These are phyloP conservation scores for Platalea minor DNA, from an alignment of 2,797 vertebrate genomes.

Conservation along the genomic window DNA sequence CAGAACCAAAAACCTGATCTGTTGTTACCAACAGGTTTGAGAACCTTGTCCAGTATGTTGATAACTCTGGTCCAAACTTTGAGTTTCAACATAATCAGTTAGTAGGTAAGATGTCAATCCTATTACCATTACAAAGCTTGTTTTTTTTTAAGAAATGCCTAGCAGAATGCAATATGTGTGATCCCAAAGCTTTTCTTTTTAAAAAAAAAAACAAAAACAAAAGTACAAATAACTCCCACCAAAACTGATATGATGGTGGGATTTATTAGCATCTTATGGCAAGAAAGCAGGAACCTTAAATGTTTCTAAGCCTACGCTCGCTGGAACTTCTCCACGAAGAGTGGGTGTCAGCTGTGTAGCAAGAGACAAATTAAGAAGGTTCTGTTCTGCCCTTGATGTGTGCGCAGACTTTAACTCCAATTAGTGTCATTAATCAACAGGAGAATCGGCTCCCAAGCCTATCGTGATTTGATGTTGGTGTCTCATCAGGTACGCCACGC, in stretches of 20 bases:
- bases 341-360: not conserved
- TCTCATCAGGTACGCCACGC: not conserved
- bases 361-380: conserved; percentile 21
- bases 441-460: not conserved
- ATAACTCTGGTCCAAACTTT: not conserved
- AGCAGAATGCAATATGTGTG: not conserved
- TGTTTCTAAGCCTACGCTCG: not conserved
- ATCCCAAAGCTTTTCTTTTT: not conserved
- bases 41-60: not conserved
- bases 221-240: not conserved
- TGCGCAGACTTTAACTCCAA: conserved; percentile 38
- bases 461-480: not conserved
- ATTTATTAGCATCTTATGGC: not conserved
- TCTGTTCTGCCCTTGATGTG: conserved; percentile 6
- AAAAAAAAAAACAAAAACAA: not conserved
- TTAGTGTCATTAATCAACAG: conserved; percentile 61
- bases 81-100: not conserved
- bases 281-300: not conserved
- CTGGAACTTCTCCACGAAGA: not conserved
- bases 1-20: not conserved
- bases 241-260: not conserved
- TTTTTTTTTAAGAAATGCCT: not conserved
- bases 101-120: not conserved
- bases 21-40: not conserved
- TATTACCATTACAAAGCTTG: not conserved